Evolutionary conservation across 2,797 vertebrate species (phyloP).

Genomic region (Taeniopygia guttata): DNA sequence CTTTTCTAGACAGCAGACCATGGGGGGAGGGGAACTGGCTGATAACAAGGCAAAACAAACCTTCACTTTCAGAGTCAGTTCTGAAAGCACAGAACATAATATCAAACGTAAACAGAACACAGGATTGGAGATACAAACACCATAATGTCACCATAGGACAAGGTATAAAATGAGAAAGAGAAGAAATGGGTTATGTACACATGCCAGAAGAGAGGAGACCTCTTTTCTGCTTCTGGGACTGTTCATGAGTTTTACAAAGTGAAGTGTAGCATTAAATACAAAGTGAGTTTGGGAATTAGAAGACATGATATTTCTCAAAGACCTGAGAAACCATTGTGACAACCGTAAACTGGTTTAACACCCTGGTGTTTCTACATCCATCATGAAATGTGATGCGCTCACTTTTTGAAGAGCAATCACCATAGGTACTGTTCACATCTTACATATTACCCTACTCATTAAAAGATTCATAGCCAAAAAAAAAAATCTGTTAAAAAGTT

Average conservation of each 20-base stretch:
- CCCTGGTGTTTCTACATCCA: not conserved
- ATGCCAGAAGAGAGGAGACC: not conserved
- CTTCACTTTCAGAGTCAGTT: no score
- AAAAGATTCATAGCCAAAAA: not conserved
- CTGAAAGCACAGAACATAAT: no score
- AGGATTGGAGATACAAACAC: no score
- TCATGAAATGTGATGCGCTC: not conserved
- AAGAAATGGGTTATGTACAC: not conserved
- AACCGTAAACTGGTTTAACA: not conserved
- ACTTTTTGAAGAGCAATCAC: not conserved
- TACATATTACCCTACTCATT: not conserved
- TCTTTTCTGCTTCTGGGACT: not conserved
- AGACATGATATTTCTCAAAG: not conserved
- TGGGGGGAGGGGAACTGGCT: no score
- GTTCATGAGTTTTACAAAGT: not conserved
- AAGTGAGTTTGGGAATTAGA: not conserved
- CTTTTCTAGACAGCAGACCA: no score
- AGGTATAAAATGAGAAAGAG: not conserved
- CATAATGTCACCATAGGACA: no score
- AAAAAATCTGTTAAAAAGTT: not conserved
- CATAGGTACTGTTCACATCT: not conserved
- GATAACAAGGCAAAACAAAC: no score
- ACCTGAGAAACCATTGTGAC: not conserved
- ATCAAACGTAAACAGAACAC: no score
- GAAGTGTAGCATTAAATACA: not conserved